Conservation (phyloP, 2,888 invertebrate species). For the Papilio elwesi region DNA sequence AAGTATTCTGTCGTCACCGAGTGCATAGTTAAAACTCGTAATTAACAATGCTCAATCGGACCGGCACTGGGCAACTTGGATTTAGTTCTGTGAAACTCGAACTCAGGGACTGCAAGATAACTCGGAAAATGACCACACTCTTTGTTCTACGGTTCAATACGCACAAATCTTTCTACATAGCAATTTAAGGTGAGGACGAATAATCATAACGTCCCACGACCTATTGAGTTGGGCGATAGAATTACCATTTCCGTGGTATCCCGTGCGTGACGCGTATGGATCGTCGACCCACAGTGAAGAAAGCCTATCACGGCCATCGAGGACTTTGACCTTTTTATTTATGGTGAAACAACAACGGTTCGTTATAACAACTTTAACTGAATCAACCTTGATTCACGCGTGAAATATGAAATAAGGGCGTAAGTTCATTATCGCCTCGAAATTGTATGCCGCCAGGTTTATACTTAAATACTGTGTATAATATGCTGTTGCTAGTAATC, state of each 20-base stretch:
- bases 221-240: constrained; percentile 50
- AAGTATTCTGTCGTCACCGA: too few relatives aligned
- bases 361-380: constrained; percentile 38
- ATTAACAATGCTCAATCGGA: too few relatives aligned
- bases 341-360: constrained; percentile 43
- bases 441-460: constrained; percentile 13
- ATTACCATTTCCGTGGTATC: constrained; percentile 62
- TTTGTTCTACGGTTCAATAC: background rate
- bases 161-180: background rate
- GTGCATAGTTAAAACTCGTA: too few relatives aligned
- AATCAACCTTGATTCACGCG: constrained; percentile 39
- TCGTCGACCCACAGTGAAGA: constrained; percentile 55
- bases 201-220: constrained; percentile 42
- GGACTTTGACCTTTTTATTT: constrained; percentile 53
- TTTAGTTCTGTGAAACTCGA: background rate
- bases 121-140: background rate
- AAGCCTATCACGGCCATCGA: constrained; percentile 46
- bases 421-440: constrained; percentile 32
- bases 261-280: constrained; percentile 64
- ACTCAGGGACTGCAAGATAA: background rate
- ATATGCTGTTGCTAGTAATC: background rate
- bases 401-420: constrained; percentile 37
- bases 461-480: background rate
- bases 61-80: too few relatives aligned
- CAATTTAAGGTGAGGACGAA: constrained; percentile 5